These are phyloP conservation scores for Drosophila neoperkinsi DNA, from an alignment of 2,888 invertebrate genomes.

Conservation along the genomic window DNA sequence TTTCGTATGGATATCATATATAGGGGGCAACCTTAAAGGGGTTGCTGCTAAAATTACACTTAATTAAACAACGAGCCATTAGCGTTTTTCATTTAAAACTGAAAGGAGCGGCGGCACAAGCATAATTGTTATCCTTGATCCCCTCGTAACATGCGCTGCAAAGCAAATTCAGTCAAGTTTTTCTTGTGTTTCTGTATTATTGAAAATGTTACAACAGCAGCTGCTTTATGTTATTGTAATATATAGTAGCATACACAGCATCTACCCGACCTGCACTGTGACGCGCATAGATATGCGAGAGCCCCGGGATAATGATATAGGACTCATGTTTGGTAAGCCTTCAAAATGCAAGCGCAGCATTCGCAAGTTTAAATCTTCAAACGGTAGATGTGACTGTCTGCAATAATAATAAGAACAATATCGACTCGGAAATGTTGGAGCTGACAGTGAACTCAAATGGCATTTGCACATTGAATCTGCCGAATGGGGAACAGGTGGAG, in stretches of 20 bases:
- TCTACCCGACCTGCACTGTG: constrained; percentile 42
- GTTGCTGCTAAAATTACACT: constrained; percentile 81
- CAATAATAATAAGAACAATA: constrained; percentile 47
- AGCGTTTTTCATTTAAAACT: constrained; percentile 63
- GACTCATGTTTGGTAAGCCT: constrained; percentile 82
- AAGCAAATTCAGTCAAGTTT: constrained; percentile 28
- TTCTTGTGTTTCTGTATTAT: constrained; percentile 14
- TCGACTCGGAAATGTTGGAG: constrained; percentile 63
- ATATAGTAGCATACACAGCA: constrained; percentile 6
- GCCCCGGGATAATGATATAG: constrained; percentile 80
- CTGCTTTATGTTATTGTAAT: constrained; percentile 39
- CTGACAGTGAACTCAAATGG: constrained; percentile 72
- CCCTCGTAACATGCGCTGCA: constrained; percentile 18
- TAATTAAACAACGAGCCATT: constrained; percentile 84
- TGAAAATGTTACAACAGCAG: constrained; percentile 58
- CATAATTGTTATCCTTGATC: constrained; percentile 15
- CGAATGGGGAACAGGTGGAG: constrained; percentile 47
- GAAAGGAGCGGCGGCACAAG: constrained; percentile 1
- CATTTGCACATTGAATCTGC: constrained; percentile 72
- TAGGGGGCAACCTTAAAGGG: constrained; percentile 32
- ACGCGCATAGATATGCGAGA: constrained; percentile 71
- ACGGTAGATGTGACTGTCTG: constrained; percentile 74
- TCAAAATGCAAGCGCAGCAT: background rate
- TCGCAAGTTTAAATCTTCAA: background rate
- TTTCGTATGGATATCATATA: constrained; percentile 19